Conservation (phyloP, 2,888 invertebrate species). For the Melipona bicolor region DNA sequence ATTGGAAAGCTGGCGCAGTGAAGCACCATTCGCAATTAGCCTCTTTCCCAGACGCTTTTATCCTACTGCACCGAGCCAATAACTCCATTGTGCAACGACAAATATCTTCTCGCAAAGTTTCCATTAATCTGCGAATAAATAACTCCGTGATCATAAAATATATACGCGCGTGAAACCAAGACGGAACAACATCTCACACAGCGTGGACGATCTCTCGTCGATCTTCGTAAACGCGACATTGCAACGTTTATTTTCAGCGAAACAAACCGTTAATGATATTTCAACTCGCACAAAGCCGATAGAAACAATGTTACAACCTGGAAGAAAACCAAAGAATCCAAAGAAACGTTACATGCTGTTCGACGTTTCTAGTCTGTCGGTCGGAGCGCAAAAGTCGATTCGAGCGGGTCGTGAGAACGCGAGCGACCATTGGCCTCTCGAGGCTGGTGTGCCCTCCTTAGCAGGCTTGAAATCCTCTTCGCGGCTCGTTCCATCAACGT, state of each 20-base stretch:
- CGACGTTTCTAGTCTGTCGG: background rate
- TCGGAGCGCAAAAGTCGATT: slow-evolving; percentile 45
- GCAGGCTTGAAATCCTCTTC: slow-evolving; percentile 65
- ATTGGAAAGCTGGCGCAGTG: no score
- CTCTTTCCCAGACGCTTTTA: no score
- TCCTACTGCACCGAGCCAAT: no score
- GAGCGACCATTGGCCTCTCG: slow-evolving; percentile 73
- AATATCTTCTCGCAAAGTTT: background rate
- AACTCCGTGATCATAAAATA: background rate
- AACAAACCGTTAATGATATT: background rate
- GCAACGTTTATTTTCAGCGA: background rate
- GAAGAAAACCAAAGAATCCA: background rate
- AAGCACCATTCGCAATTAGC: no score
- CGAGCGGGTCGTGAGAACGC: slow-evolving; percentile 78
- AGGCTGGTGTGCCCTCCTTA: slow-evolving; percentile 64
- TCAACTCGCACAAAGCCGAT: background rate
- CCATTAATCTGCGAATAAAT: background rate
- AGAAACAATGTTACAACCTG: background rate
- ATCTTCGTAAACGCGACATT: background rate
- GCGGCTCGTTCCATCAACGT: slow-evolving; percentile 72
- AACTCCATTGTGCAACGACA: background rate
- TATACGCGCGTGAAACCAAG: background rate
- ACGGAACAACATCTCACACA: background rate
- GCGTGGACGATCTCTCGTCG: background rate
- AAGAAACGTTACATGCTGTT: slow-evolving; percentile 21